Evolutionary conservation across 2,113 vertebrate genomes (phyloP).

Genomic region (Poeciliopsis occidentalis): DNA sequence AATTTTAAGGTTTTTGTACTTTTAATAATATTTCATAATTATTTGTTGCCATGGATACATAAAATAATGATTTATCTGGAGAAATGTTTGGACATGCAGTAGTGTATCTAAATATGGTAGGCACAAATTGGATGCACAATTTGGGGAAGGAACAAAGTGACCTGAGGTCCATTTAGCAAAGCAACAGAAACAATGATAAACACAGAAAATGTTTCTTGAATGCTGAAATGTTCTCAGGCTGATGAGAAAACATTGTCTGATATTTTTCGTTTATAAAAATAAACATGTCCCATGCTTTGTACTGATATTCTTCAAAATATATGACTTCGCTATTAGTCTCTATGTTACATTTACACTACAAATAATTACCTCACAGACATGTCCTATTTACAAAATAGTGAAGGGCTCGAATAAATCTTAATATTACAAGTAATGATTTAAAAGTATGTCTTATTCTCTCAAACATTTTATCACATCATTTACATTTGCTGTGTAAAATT

Average conservation of each 20-base stretch:
- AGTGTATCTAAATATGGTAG: background rate
- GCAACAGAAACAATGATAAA: constrained; percentile 69
- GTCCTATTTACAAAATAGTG: constrained; percentile 76
- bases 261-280: constrained; percentile 81
- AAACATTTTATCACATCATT: constrained; percentile 64
- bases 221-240: constrained; percentile 54
- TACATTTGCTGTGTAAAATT: constrained; percentile 70
- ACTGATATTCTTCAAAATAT: constrained; percentile 80
- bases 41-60: background rate
- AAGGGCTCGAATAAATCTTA: constrained; percentile 65
- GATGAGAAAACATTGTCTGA: constrained; percentile 59
- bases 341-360: constrained; percentile 81
- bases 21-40: background rate
- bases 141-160: background rate
- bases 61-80: background rate
- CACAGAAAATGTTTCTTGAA: constrained; percentile 66
- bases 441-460: constrained; percentile 67
- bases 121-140: background rate
- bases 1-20: background rate
- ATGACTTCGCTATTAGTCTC: constrained; percentile 78
- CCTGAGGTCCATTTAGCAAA: constrained; percentile 45
- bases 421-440: constrained; percentile 66
- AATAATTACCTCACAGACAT: constrained; percentile 73
- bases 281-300: constrained; percentile 82
- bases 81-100: background rate